These are phyloP conservation scores for Ormyrus labotus DNA, from an alignment of 2,888 invertebrate species.

Conservation along the genomic window DNA sequence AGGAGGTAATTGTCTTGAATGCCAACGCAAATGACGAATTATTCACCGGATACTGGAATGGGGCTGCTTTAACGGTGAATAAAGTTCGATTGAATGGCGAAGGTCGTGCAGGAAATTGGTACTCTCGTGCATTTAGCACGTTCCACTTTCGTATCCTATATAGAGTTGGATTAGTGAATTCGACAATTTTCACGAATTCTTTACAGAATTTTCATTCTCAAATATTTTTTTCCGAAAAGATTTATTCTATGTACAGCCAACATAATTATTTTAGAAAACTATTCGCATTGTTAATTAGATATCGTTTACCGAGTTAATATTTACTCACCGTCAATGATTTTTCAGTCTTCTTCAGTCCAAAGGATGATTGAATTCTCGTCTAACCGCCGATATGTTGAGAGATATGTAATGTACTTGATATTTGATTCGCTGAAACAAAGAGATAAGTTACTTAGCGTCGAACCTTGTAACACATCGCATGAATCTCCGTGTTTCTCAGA, in stretches of 20 bases:
- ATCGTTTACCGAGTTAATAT: no score
- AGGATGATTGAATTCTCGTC: slow-evolving; percentile 43
- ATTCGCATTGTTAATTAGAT: no score
- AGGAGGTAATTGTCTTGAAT: background rate
- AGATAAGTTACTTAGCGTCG: background rate
- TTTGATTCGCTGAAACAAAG: slow-evolving; percentile 37
- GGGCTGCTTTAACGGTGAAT: background rate
- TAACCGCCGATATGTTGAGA: slow-evolving; percentile 49
- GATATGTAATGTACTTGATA: slow-evolving; percentile 52
- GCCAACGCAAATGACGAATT: no score
- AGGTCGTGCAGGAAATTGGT: background rate
- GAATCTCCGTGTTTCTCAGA: background rate
- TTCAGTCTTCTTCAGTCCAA: slow-evolving; percentile 56
- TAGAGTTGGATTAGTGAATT: no score
- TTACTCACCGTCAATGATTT: slow-evolving; percentile 47
- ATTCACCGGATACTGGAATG: background rate
- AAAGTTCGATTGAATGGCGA: background rate
- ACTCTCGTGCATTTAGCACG: no score
- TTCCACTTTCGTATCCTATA: no score
- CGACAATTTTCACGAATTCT: no score
- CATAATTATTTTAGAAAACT: no score
- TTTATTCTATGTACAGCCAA: no score
- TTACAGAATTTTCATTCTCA: no score
- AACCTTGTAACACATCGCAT: no score
- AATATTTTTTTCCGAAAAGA: no score